phyloP scores from a whole-genome alignment of 2,888 invertebrate species.

The Oasisia sp. region DNA sequence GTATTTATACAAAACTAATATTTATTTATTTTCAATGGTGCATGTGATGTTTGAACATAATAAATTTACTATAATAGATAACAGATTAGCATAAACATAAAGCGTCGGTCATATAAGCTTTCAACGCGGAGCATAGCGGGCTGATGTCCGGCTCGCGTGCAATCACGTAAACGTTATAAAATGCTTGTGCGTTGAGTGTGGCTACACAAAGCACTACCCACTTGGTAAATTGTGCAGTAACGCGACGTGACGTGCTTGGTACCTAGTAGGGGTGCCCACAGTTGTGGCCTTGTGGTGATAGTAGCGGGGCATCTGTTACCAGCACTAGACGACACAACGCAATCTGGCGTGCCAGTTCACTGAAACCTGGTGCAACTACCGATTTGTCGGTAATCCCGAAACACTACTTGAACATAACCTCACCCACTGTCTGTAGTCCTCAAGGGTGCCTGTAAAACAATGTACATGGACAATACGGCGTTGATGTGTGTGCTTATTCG shows the following conservation, averaged over 20 bases:
- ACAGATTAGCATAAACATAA: too few relatives aligned
- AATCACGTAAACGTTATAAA: too few relatives aligned
- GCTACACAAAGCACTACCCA: background rate
- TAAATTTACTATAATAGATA: too few relatives aligned
- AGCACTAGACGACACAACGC: background rate
- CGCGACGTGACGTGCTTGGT: background rate
- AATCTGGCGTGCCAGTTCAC: background rate
- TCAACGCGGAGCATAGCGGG: too few relatives aligned
- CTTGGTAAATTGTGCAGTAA: background rate
- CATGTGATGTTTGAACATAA: too few relatives aligned
- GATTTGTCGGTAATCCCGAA: background rate
- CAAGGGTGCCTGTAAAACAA: background rate
- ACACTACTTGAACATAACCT: background rate
- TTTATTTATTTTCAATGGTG: too few relatives aligned
- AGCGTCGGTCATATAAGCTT: too few relatives aligned
- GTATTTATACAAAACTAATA: too few relatives aligned
- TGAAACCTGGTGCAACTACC: background rate
- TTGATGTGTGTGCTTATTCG: too few relatives aligned
- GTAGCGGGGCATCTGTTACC: background rate
- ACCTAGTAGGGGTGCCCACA: background rate
- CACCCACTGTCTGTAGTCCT: background rate
- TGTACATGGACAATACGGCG: background rate
- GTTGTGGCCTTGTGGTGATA: too few relatives aligned
- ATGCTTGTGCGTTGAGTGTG: background rate
- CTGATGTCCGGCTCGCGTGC: too few relatives aligned